Percentiles rank a stretch among this genome's conserved stretches.
phyloP scores from a whole-genome alignment of 2,797 vertebrate genomes.

The Platalea minor region DNA sequence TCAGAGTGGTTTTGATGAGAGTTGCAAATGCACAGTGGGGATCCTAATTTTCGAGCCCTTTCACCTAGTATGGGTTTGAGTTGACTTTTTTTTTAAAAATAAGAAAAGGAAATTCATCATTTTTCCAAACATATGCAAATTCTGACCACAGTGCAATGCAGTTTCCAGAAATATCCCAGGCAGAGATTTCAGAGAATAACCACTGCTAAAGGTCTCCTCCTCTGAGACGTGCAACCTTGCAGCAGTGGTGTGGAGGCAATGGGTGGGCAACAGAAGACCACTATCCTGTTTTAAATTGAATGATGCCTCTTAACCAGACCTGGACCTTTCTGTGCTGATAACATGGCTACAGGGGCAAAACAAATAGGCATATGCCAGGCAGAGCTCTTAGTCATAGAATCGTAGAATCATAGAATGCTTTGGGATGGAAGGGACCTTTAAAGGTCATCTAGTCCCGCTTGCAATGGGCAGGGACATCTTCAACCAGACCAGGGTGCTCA shows the following conservation, averaged over 20 bases:
- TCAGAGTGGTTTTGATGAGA: neutral
- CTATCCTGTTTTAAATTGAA: neutral
- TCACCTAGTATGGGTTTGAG: neutral
- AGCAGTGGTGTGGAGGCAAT: accelerated
- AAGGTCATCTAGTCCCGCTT: no score
- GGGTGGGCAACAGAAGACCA: accelerated
- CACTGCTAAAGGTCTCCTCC: neutral
- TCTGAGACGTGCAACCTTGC: accelerated
- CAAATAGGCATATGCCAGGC: neutral
- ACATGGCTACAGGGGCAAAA: neutral
- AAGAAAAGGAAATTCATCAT: neutral
- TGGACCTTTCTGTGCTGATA: neutral
- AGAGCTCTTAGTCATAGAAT: neutral
- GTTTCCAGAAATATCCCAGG: neutral
- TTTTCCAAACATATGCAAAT: neutral
- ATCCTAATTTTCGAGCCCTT: neutral
- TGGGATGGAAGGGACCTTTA: no score
- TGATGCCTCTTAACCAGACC: neutral
- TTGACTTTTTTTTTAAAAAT: neutral
- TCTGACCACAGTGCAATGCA: neutral
- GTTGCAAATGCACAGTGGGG: neutral
- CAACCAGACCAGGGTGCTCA: no score
- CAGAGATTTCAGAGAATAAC: neutral
- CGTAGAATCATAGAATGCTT: no score
- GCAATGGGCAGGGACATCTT: no score